Evolutionary conservation across 2,797 vertebrate species (phyloP), one percentile per base, ranked within the genome.

Genomic region (Scyliorhinus canicula): DNA sequence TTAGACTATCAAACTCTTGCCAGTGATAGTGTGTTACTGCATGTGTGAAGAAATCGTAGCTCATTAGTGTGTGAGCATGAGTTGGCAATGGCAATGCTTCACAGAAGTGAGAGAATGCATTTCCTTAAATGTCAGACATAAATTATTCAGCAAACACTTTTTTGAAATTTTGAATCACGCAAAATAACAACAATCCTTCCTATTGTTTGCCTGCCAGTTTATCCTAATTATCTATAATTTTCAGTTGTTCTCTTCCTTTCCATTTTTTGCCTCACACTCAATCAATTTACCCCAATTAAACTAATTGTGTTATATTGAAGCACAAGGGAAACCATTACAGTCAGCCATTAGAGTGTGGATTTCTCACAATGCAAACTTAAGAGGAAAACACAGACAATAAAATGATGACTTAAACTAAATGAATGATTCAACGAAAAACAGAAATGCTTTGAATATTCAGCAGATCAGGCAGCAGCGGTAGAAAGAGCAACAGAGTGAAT

Each of bases 61-160:
- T 90, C 35, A n/a, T 90, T 60, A 21, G 55, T 57, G 6, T 90
- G 86, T 90, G 55, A 60, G 35, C 31, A 55, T 86, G 52, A 31
- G 28, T 55, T 86, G 50, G 26, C 35, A 7, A 86, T 52, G 55
- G 28, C 24, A 60, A 90, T 60, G 31, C 16, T 90, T 90, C n/a
- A 93, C 91, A 93, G 26, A 47, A 67, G 11, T 7, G 40, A 47
- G 24, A 69, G 24, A 40, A 67, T 60, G 11, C 50, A 12, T 52
- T 28, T 35, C 57, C 88, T 91, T 91, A 40, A 93, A 93, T 93
- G 91, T 69, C 91, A 47, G 3, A 47, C 91, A 1, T 67, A 31
- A 93, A 93, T 93, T 67, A 93, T 69, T 93, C n/a, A 93, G 3
- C 44, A 91, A 24, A 11, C 55, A 14, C 85, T 88, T 88, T 31